Evolutionary conservation across 1,140 invertebrate species (phyloP), one percentile per base, ranked within the genome.

Genomic region (Danaus plexippus): DNA sequence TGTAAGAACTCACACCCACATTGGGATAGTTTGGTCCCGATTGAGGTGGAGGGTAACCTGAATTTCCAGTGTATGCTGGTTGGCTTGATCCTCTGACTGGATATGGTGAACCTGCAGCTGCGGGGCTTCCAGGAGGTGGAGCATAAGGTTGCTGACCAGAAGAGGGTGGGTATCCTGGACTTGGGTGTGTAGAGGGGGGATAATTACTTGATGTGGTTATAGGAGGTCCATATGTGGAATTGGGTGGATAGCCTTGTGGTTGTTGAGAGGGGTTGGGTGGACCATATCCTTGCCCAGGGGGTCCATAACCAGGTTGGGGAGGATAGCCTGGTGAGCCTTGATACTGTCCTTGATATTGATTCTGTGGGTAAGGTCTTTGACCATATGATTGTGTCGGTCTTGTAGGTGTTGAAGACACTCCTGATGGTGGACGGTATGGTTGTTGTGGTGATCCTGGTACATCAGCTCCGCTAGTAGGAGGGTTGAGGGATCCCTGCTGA

Each of bases 341-440:
- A 67, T 88, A 88, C 63, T 88, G 87, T 11, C 82, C 84, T 73
- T 88, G 87, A 70, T 88, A 88, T 57, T 88, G 87, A 65, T 84
- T 85, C 57, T 87, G 87, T 40, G 80, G 80, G 57, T 88, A 88
- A 51, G 85, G 85, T 58, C 86, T 74, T 68, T 88, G 87, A 9
- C 75, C 77, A 76, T 88, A 88, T 49, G 84, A 85, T 54, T 88
- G 86, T n/a, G 85, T 85, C 43, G 85, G 80, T 59, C 87, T 77
- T 50, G 81, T 81, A 43, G 82, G 85, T 46, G 87, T 81, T 48
- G 80, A 69, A 42, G 84, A 81, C n/a, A 83, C 80, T 47, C 82
- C 80, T 15, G 78, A 67, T 40, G 87, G 73, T 45, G 84, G 84
- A 10, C 87, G 63, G 57, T 88, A 88, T 42, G 73, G 73, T 63